phyloP scores from a whole-genome alignment of 1,140 invertebrate species.

The Drosophila rufa region DNA sequence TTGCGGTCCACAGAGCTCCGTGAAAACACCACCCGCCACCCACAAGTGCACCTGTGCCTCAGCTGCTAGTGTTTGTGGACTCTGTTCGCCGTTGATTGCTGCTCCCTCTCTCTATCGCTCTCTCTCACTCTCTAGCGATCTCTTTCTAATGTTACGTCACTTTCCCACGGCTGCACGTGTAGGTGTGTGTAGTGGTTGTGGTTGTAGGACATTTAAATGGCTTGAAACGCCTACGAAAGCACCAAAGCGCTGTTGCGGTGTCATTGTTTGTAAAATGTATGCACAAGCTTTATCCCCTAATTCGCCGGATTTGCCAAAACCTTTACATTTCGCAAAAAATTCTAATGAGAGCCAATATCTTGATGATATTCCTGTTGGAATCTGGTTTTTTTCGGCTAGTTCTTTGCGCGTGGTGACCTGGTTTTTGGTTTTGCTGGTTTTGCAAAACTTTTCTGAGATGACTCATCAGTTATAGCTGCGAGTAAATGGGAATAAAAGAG shows the following conservation, averaged over 20 bases:
- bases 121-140: constrained; percentile 34
- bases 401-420: constrained; percentile 38
- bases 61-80: constrained; percentile 54
- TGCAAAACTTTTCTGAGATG: constrained; percentile 41
- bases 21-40: constrained; percentile 26
- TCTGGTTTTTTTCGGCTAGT: constrained; percentile 26
- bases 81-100: constrained; percentile 49
- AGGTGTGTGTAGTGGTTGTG: constrained; percentile 31
- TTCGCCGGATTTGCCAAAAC: constrained; percentile 14
- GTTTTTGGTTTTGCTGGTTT: constrained; percentile 2
- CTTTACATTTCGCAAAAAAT: constrained; percentile 11
- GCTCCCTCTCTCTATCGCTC: constrained; percentile 8
- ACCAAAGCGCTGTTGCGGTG: constrained; percentile 40
- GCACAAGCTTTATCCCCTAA: constrained; percentile 33
- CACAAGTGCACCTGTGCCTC: constrained; percentile 39
- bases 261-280: constrained; percentile 72
- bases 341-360: constrained; percentile 11
- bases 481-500: constrained; percentile 25
- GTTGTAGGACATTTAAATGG: constrained; percentile 36
- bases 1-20: constrained; percentile 15
- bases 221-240: constrained; percentile 51
- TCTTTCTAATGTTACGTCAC: constrained; percentile 80
- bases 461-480: constrained; percentile 35
- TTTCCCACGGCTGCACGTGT: constrained; percentile 77
- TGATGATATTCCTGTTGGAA: constrained; percentile 45